Conservation (phyloP, 2,797 vertebrate genomes). For the Darevskia mixta region DNA sequence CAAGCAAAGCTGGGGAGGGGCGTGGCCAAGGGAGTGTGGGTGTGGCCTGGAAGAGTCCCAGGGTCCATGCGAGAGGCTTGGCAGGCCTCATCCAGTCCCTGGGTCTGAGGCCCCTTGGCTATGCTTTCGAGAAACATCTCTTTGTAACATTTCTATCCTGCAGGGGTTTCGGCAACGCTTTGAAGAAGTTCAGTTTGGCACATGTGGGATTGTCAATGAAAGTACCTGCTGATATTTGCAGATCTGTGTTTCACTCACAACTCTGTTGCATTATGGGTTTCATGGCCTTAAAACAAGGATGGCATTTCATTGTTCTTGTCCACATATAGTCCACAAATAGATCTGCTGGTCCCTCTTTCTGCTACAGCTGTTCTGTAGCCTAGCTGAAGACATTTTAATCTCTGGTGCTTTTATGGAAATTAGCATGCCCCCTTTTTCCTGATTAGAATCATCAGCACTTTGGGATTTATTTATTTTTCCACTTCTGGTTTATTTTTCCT, state of each 20-base stretch:
- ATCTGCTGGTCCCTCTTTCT: constrained; percentile 42
- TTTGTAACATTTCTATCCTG: neutral
- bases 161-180: no score
- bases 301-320: neutral
- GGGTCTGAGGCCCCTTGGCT: no score
- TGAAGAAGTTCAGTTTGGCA: neutral
- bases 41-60: no score
- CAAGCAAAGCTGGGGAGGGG: no score
- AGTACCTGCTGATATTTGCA: neutral
- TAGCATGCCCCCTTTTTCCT: constrained; percentile 62
- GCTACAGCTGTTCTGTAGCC: constrained; percentile 27
- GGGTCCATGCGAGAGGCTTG: no score
- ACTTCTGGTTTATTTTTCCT: constrained; percentile 42
- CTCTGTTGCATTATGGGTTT: neutral
- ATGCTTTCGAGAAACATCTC: neutral
- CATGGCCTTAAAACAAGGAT: neutral
- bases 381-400: constrained; percentile 52
- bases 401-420: constrained; percentile 55
- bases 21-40: no score
- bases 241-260: neutral
- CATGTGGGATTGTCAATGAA: neutral
- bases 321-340: neutral
- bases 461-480: constrained; percentile 43
- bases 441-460: constrained; percentile 57
- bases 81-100: neutral